Conservation (phyloP, 2,113 vertebrate genomes). For the Todiramphus chloris region DNA sequence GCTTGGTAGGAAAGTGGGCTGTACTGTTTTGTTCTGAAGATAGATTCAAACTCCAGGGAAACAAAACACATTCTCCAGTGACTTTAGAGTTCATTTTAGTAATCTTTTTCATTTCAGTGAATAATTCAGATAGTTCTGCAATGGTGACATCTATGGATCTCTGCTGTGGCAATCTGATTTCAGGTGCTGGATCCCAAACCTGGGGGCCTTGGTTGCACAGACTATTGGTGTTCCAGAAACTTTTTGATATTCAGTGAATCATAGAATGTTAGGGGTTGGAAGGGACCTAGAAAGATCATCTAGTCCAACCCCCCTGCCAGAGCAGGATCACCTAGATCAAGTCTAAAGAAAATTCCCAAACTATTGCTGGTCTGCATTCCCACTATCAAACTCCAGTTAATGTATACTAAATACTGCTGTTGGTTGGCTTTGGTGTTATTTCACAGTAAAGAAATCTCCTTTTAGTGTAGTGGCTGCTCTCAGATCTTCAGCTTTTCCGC, state of each 20-base stretch:
- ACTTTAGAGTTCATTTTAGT: not conserved
- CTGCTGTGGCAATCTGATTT: not conserved
- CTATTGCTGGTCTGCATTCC: not conserved
- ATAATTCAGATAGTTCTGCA: not conserved
- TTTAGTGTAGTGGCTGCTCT: not conserved
- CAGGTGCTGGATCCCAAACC: accelerated
- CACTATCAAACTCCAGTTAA: not conserved
- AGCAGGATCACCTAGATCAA: too few relatives aligned
- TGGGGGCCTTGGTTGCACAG: not conserved
- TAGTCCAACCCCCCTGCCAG: too few relatives aligned
- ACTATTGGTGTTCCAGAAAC: not conserved
- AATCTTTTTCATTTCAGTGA: not conserved
- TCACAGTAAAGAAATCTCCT: not conserved
- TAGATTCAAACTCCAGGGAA: not conserved
- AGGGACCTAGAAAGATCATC: too few relatives aligned
- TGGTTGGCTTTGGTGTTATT: not conserved
- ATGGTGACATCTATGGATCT: not conserved
- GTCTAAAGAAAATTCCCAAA: not conserved
- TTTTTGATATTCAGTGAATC: not conserved
- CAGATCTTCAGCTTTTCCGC: not conserved
- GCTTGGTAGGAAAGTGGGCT: not conserved
- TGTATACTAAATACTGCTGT: not conserved
- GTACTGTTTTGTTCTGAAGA: not conserved
- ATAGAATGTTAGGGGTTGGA: too few relatives aligned
- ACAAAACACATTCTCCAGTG: not conserved